These are phyloP conservation scores for Neocrepidodera transversa DNA, from an alignment of 2,888 invertebrate genomes.

Conservation along the genomic window DNA sequence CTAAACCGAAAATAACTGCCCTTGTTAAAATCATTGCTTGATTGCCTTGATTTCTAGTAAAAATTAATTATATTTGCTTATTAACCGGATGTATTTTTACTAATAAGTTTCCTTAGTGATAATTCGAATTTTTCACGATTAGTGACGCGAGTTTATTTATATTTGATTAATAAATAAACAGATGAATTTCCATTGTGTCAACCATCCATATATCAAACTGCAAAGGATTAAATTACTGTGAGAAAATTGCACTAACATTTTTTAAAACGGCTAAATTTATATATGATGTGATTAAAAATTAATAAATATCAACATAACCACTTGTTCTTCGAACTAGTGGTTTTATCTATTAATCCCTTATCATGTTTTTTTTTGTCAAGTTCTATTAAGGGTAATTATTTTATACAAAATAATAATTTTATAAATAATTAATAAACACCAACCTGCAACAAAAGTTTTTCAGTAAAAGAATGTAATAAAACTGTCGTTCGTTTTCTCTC, in stretches of 20 bases:
- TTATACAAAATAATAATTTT: not conserved
- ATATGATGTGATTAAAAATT: too few relatives aligned
- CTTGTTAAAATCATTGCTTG: constrained; percentile 13
- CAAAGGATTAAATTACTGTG: not conserved
- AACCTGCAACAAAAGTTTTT: not conserved
- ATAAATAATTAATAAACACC: not conserved
- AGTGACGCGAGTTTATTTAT: constrained; percentile 1
- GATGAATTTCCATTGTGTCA: not conserved
- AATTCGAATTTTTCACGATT: not conserved
- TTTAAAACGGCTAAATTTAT: too few relatives aligned
- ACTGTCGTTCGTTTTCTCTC: not conserved
- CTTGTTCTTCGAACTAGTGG: too few relatives aligned
- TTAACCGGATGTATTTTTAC: constrained; percentile 16
- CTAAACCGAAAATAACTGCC: constrained; percentile 6
- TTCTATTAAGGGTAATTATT: too few relatives aligned
- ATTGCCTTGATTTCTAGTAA: constrained; percentile 1
- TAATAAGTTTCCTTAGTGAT: constrained; percentile 25
- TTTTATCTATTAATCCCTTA: too few relatives aligned
- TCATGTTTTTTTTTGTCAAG: too few relatives aligned
- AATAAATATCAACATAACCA: too few relatives aligned
- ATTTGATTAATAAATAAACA: not conserved
- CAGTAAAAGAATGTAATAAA: not conserved
- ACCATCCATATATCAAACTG: not conserved
- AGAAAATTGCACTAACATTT: too few relatives aligned
- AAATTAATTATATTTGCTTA: not conserved